These are phyloP conservation scores for Penaeus vannamei DNA, from an alignment of 1,140 invertebrate genomes.

Conservation along the genomic window DNA sequence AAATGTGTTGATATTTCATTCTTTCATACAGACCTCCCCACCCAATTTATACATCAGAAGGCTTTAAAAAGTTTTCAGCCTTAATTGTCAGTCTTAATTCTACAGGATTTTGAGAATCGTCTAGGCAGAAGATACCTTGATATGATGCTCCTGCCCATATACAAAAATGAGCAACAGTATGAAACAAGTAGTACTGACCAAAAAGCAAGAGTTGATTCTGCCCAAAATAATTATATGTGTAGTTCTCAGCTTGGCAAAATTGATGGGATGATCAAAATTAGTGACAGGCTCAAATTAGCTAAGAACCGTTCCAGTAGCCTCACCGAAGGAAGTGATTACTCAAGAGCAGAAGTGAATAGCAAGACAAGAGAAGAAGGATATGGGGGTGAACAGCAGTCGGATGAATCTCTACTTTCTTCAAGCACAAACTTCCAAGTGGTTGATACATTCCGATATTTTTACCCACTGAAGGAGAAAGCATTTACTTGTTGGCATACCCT, in stretches of 20 bases:
- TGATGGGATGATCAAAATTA: too few species aligned
- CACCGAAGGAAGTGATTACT: background rate
- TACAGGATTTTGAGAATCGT: slow-evolving; percentile 57
- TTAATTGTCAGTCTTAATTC: background rate
- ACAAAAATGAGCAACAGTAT: background rate
- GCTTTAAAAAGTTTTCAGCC: too few species aligned
- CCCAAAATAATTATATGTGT: too few species aligned
- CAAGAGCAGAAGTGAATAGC: background rate
- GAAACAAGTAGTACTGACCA: too few species aligned
- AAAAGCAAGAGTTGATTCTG: too few species aligned
- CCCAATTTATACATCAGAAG: background rate
- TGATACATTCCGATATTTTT: slow-evolving; percentile 75
- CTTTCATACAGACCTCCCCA: too few species aligned
- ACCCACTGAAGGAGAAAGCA: slow-evolving; percentile 72
- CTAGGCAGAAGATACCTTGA: slow-evolving; percentile 59
- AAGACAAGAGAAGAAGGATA: background rate
- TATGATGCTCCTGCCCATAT: slow-evolving; percentile 43
- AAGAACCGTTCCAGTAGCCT: background rate
- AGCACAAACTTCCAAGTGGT: slow-evolving; percentile 70
- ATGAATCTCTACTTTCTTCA: slow-evolving; percentile 46
- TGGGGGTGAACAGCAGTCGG: background rate
- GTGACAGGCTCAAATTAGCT: background rate
- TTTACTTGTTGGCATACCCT: slow-evolving; percentile 77
- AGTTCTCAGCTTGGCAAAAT: too few species aligned
- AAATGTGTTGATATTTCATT: too few species aligned